phyloP scores from a whole-genome alignment of 2,888 invertebrate genomes.

The Candidula unifasciata region DNA sequence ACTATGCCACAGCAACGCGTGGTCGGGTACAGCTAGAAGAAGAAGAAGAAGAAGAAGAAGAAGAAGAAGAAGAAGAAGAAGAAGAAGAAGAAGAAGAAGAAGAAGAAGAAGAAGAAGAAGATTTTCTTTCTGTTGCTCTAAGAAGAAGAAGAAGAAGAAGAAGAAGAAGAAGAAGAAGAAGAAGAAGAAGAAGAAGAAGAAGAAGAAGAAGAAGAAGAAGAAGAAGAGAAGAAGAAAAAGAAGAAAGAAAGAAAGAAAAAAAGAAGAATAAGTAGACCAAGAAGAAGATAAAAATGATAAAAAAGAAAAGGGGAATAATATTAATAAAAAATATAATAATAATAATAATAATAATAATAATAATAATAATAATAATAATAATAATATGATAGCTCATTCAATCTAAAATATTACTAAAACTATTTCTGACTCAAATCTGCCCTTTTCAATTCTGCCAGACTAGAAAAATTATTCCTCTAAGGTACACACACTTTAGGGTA shows the following conservation, averaged over 20 bases:
- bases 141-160: slow-evolving; percentile 2
- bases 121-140: too few species aligned
- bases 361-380: neutral
- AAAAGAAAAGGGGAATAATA: neutral
- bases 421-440: too few species aligned
- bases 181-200: neutral
- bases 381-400: too few species aligned
- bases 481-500: too few species aligned
- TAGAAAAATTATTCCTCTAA: too few species aligned
- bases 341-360: neutral
- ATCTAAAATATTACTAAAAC: too few species aligned
- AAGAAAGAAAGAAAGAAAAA: neutral
- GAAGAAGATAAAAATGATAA: neutral
- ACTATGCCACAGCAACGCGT: too few species aligned
- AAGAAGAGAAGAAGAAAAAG: neutral
- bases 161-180: neutral
- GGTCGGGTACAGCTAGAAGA: too few species aligned
- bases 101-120: neutral
- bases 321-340: neutral
- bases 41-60: neutral
- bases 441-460: too few species aligned
- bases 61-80: neutral
- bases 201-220: neutral
- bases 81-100: neutral
- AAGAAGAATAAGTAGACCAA: neutral